Evolutionary conservation across 2,888 invertebrate species (phyloP).

Genomic region (Argyresthia albistria): DNA sequence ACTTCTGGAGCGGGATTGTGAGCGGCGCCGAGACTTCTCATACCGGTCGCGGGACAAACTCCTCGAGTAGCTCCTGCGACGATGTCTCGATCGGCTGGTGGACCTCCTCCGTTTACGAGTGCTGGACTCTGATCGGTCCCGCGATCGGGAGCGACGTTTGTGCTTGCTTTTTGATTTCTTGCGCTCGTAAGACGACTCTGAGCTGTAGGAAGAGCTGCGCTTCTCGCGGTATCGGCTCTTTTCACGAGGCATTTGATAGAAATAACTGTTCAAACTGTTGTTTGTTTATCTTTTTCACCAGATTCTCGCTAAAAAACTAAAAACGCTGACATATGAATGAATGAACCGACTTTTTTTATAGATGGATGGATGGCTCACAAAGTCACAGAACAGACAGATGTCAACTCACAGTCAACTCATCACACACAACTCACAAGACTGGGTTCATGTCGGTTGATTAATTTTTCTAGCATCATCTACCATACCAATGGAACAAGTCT

Average conservation of each 20-base stretch:
- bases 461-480: too few relatives aligned
- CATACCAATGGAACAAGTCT: too few relatives aligned
- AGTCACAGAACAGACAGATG: too few relatives aligned
- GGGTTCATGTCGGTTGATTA: too few relatives aligned
- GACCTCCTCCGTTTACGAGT: constrained; percentile 45
- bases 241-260: constrained; percentile 49
- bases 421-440: too few relatives aligned
- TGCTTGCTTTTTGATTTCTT: constrained; percentile 54
- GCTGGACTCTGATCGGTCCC: constrained; percentile 36
- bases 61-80: constrained; percentile 47
- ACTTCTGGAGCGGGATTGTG: constrained; percentile 37
- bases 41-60: constrained; percentile 55
- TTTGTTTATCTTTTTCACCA: too few relatives aligned
- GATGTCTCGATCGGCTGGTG: constrained; percentile 39
- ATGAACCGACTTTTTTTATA: too few relatives aligned
- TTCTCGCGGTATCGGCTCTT: constrained; percentile 52
- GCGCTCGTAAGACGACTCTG: constrained; percentile 54
- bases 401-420: too few relatives aligned
- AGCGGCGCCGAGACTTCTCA: constrained; percentile 44
- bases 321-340: too few relatives aligned
- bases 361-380: too few relatives aligned
- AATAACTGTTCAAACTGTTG: too few relatives aligned
- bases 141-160: constrained; percentile 33
- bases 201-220: constrained; percentile 53
- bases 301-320: too few relatives aligned